Conservation (phyloP, 37 sponge, comb jelly and placozoan species). For the Axinella damicornis region DNA sequence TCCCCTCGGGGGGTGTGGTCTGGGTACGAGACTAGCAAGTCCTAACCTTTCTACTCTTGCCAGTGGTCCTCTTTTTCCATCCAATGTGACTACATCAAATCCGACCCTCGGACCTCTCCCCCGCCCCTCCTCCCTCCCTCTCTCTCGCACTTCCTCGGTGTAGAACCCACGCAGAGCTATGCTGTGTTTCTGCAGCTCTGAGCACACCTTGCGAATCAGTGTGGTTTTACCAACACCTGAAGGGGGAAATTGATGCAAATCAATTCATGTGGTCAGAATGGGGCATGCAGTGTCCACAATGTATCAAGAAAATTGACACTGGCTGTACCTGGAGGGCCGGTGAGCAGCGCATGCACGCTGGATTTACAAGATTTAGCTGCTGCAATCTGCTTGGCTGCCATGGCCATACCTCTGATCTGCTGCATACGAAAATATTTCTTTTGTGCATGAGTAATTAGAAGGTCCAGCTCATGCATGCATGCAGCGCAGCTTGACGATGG, state of each 20-base stretch:
- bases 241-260: neutral
- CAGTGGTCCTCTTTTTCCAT: slow-evolving; percentile 57
- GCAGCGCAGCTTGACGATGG: slow-evolving; percentile 33
- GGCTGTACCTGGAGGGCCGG: slow-evolving; percentile 59
- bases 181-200: slow-evolving; percentile 10
- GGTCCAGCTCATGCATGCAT: neutral
- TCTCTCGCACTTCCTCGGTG: slow-evolving; percentile 59
- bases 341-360: slow-evolving; percentile 45
- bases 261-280: too few species aligned
- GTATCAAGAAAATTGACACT: too few species aligned
- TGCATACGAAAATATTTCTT: slow-evolving; percentile 16
- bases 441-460: slow-evolving; percentile 26
- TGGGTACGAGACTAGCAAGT: too few species aligned
- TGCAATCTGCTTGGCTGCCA: neutral
- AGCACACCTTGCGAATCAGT: slow-evolving; percentile 45
- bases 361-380: neutral
- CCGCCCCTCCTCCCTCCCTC: neutral
- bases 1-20: too few species aligned
- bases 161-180: slow-evolving; percentile 54
- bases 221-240: slow-evolving; percentile 78
- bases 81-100: slow-evolving; percentile 76
- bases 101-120: slow-evolving; percentile 56
- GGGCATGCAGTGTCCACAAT: too few species aligned
- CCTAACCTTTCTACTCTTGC: slow-evolving; percentile 52
- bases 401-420: too few species aligned